Base-by-base conservation (phyloP, 92 coral and sea anemone genomes). In the Porites lobata region DNA sequence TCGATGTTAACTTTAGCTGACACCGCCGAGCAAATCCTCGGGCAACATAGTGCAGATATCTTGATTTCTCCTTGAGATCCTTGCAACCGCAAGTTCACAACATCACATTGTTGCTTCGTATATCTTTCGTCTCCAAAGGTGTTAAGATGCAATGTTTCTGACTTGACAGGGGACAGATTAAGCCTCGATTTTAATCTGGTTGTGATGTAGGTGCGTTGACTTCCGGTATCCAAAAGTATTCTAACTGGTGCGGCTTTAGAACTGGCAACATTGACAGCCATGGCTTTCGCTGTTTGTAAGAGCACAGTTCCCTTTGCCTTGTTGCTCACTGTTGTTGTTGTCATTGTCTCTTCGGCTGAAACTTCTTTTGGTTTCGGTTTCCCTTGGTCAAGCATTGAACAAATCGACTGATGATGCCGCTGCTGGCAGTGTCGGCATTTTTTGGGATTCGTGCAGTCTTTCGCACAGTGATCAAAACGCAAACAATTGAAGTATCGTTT, bases 221-320 rank as follows among this genome's bases (percentile, higher is more conserved):
- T 84, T 73, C 94, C 83, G 76, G 92, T 84, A 79, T 92, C 92
- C 53, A 88, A 57, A 21, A 92, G 76, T 17, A 88, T 85, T 54
- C 85, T 81, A 17, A 91, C 89, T 6, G 77, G 62, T 12, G 72
- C 69, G 62, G 85, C 29, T 59, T 76, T 5, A 22, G 81, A 57
- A 76, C 4, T 57, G 21, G 59, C 53, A 58, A 57, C 52, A 15
- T 56, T 56, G 38, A 76, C 69, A 58, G 94, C 94, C 61, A 65
- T 64, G 7, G 91, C 89, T 8, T 80, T 85, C 50, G 92, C 92
- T 8, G 92, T 91, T 76, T 91, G 91, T 14, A 91, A 63, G 64
- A 91, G 89, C 57, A 87, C 88, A 43, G 82, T 75, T 81, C 88
- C 83, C 77, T 75, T 88, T 73, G 29, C 59, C 61, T 73, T 73